Evolutionary conservation across 2,797 vertebrate genomes (phyloP), one percentile per base, ranked within the genome.

Genomic region (Heliangelus exortis): DNA sequence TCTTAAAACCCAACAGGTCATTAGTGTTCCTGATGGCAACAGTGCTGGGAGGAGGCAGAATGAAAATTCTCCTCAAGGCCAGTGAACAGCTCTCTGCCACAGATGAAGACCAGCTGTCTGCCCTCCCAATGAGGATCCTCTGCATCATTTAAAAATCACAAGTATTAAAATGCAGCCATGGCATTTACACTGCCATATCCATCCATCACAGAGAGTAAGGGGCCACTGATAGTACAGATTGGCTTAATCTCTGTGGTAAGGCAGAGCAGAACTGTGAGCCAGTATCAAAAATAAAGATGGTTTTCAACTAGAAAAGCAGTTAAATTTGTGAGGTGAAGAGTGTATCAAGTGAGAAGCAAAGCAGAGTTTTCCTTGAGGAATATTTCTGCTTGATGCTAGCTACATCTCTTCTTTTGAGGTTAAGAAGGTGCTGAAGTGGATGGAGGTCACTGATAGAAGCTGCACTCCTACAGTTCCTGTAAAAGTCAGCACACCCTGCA

Each of bases 41-140:
- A 26, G 10, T 20, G 8, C 31, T 78, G 47, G 34, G 31, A 87
- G 29, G 5, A 73, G 5, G 41, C 29, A 58, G 33, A 93, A 51
- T 0, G 1, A 65, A 94, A 86, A 4, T 2, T 6, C 9, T 0
- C 0, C 14, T 87, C 31, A 79, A 23, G 13, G 39, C 8, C 18
- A 54, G 7, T 33, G 17, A 15, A 61, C 22, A 25, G 7, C 22
- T 48, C 18, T 62, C 29, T 66, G 62, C 12, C 28, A 34, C 33
- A 50, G 33, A 5, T 25, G 12, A 80, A 86, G 36, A 29, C 43
- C 50, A 14, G 3, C 5, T 57, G 5, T 22, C 16, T 67, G 13
- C 63, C 25, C 28, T 86, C 50, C 33, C 21, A 67, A 28, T 0
- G 6, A 87, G 13, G 12, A 61, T n/a, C 14, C 23, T 82, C 21